A percentile compares a stretch with the other conserved stretches of the same genome.
Evolutionary conservation across 64 coral and sea anemone species (phyloP).

Genomic region (Montipora efflorescens): DNA sequence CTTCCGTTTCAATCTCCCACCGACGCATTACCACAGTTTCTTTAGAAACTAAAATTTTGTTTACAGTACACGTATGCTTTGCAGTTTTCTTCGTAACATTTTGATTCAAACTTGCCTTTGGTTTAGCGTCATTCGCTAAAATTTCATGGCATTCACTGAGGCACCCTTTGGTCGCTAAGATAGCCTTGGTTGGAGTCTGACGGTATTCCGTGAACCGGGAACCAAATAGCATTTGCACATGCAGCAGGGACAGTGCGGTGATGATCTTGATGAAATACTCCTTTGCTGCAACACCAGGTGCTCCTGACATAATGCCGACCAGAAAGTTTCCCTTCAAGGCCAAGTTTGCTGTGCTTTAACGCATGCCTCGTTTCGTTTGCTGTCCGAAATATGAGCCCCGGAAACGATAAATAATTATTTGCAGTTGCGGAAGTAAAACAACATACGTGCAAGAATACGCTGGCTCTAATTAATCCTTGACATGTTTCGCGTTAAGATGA

Average conservation of each 20-base stretch:
- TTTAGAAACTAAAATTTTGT: too few relatives aligned
- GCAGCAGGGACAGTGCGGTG: not conserved
- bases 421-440: not conserved
- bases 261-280: not conserved
- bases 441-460: too few relatives aligned
- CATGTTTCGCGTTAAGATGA: too few relatives aligned
- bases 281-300: not conserved
- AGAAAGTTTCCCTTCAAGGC: not conserved
- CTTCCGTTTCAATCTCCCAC: too few relatives aligned
- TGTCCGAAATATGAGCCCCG: not conserved
- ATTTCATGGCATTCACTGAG: not conserved
- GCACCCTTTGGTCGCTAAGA: not conserved
- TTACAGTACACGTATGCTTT: too few relatives aligned
- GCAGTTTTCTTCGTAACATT: too few relatives aligned
- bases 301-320: not conserved
- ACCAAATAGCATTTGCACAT: not conserved
- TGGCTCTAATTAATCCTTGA: too few relatives aligned
- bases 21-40: too few relatives aligned
- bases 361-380: not conserved
- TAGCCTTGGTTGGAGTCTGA: not conserved
- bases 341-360: not conserved
- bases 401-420: not conserved
- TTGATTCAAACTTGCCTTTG: not conserved
- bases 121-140: not conserved
- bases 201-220: not conserved